phyloP scores from a whole-genome alignment of 2,888 invertebrate genomes.

The Mythimna albipuncta region DNA sequence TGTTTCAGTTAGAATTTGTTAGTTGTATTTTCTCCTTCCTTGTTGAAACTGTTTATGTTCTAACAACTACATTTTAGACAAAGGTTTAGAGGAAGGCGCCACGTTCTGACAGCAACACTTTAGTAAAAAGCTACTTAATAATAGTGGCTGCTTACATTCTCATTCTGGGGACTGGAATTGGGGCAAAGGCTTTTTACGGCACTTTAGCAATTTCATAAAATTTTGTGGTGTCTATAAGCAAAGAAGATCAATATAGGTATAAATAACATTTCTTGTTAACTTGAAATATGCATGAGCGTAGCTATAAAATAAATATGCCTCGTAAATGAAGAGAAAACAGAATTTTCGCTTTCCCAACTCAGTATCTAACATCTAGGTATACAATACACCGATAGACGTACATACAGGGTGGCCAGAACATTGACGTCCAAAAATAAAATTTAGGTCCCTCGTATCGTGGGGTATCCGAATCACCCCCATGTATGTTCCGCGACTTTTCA shows the following conservation, averaged over 20 bases:
- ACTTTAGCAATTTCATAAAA: conserved; percentile 15
- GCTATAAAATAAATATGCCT: conserved; percentile 41
- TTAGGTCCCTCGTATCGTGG: too few species aligned
- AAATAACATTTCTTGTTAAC: not conserved
- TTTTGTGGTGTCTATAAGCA: conserved; percentile 1
- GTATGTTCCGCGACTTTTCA: too few species aligned
- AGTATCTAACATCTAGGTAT: conserved; percentile 3
- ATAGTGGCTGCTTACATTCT: conserved; percentile 15
- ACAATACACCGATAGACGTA: conserved; percentile 11
- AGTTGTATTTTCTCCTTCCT: conserved; percentile 9
- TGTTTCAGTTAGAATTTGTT: not conserved
- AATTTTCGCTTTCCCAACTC: conserved; percentile 22
- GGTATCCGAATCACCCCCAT: too few species aligned
- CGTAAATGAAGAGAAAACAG: conserved; percentile 36
- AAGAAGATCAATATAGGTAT: conserved; percentile 7
- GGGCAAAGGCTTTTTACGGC: conserved; percentile 1
- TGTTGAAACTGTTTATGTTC: conserved; percentile 10
- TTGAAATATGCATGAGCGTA: conserved; percentile 14
- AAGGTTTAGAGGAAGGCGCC: not conserved
- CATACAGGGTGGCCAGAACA: too few species aligned
- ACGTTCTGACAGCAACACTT: not conserved
- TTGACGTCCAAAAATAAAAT: too few species aligned
- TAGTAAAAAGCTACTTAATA: conserved; percentile 15
- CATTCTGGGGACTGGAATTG: conserved; percentile 14
- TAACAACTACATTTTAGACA: conserved; percentile 3